Evolutionary conservation across 2,113 vertebrate species (phyloP).

Genomic region (Himantopus leucocephalus): DNA sequence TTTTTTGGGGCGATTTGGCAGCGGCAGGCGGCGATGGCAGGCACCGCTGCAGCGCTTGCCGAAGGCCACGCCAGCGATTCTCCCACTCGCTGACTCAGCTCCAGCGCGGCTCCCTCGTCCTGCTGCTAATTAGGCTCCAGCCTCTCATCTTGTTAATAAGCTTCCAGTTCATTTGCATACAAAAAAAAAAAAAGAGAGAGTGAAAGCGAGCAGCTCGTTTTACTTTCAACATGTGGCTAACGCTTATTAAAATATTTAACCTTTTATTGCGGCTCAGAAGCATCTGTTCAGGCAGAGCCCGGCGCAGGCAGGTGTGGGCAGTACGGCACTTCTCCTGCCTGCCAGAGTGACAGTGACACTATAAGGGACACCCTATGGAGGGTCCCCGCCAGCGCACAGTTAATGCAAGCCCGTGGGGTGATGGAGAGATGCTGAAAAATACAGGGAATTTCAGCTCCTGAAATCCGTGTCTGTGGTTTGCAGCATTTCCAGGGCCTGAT

Average conservation of each 20-base stretch:
- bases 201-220: slow-evolving; percentile 5
- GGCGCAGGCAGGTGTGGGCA: not conserved
- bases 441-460: not conserved
- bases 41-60: not conserved
- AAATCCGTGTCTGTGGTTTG: not conserved
- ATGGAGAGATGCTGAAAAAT: not conserved
- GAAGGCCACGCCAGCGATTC: slow-evolving; percentile 49
- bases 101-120: slow-evolving; percentile 27
- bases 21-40: accelerated
- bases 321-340: not conserved
- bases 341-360: accelerated
- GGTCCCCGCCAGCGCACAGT: not conserved
- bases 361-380: not conserved
- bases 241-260: slow-evolving; percentile 71
- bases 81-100: slow-evolving; percentile 75
- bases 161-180: slow-evolving; percentile 74
- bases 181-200: not conserved
- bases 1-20: not conserved
- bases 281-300: slow-evolving; percentile 24
- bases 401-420: accelerated
- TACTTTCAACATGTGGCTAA: slow-evolving; percentile 63
- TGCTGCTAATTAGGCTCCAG: slow-evolving; percentile 75
- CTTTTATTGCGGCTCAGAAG: slow-evolving; percentile 38
- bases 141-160: slow-evolving; percentile 76
- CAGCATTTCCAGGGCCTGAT: not conserved